Percentiles rank a stretch among this genome's conserved stretches.
phyloP scores from a whole-genome alignment of 1,140 invertebrate species.

The Pseudomyrmex dendroicus region DNA sequence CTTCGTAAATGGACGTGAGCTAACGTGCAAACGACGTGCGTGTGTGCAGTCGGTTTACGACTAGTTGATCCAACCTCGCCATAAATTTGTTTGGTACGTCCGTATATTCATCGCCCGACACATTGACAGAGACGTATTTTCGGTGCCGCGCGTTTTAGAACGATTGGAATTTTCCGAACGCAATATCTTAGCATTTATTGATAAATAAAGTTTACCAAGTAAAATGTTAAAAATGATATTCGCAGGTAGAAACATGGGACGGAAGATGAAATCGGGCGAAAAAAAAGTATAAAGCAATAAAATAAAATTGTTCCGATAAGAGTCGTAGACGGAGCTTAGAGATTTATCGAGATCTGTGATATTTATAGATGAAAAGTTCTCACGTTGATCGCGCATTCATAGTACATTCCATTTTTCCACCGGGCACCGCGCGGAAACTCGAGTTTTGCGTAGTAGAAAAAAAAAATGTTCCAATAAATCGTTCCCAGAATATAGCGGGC shows the following conservation, averaged over 20 bases:
- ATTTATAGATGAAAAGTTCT: neutral
- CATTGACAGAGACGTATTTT: constrained; percentile 30
- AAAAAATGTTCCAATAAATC: constrained; percentile 39
- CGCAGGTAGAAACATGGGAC: neutral
- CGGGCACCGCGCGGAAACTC: constrained; percentile 8
- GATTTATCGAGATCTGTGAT: constrained; percentile 2
- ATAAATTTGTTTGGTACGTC: constrained; percentile 45
- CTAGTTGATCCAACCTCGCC: constrained; percentile 48
- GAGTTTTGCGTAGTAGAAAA: constrained; percentile 36
- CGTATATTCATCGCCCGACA: neutral
- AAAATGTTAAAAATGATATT: neutral
- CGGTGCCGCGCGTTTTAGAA: neutral
- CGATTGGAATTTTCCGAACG: neutral
- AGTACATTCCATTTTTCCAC: neutral
- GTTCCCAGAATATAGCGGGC: constrained; percentile 43
- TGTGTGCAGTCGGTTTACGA: constrained; percentile 61
- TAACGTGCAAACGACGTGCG: constrained; percentile 52
- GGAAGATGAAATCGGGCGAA: neutral
- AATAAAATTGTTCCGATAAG: neutral
- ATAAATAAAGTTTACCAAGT: neutral
- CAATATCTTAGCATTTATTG: neutral
- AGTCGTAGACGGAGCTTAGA: neutral
- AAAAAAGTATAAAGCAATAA: neutral
- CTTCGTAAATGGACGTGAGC: constrained; percentile 35
- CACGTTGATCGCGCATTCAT: constrained; percentile 32